A percentile compares a stretch with the other conserved stretches of the same genome.
Conservation (phyloP, 2,888 invertebrate genomes). For the Eueremaeus valkanovi region DNA sequence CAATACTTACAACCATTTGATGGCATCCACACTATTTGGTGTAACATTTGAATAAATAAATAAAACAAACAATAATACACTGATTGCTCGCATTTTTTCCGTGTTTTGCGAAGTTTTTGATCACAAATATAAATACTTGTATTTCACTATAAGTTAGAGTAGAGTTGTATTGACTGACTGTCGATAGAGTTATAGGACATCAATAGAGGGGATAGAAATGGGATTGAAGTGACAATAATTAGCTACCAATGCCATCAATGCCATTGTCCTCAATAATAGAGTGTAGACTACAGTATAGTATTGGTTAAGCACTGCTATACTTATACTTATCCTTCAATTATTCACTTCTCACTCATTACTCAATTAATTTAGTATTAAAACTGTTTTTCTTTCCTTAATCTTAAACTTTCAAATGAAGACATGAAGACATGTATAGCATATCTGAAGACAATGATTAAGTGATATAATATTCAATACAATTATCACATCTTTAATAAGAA, state of each 20-base stretch:
- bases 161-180: neutral
- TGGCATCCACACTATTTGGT: neutral
- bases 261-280: neutral
- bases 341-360: neutral
- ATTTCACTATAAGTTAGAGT: too few relatives aligned
- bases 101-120: too few relatives aligned
- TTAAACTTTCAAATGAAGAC: neutral
- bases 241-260: neutral
- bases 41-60: neutral
- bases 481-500: neutral
- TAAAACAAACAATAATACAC: neutral
- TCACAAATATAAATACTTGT: too few relatives aligned
- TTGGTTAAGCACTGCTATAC: too few relatives aligned
- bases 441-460: neutral
- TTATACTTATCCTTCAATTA: too few relatives aligned
- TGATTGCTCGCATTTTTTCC: neutral
- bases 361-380: neutral
- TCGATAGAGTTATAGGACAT: constrained; percentile 3
- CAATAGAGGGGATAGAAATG: neutral
- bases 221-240: neutral
- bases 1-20: constrained; percentile 6
- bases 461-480: neutral
- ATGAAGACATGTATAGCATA: neutral
- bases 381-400: neutral
- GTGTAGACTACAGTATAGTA: too few relatives aligned